phyloP scores from a whole-genome alignment of 2,113 vertebrate genomes.

The Oreochromis tanganicae region DNA sequence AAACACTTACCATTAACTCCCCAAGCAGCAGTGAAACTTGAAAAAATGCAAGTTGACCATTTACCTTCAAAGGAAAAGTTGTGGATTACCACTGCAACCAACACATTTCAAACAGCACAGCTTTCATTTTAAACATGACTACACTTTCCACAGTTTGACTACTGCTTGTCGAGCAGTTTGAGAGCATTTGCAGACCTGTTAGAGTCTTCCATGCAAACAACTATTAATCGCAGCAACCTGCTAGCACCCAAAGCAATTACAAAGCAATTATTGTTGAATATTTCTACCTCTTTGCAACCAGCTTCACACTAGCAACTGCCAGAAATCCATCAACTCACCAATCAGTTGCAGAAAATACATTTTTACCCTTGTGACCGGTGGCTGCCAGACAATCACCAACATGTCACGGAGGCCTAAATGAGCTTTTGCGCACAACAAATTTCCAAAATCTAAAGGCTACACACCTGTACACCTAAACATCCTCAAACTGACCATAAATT shows the following conservation, averaged over 20 bases:
- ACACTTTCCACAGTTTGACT: not conserved
- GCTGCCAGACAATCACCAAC: not conserved
- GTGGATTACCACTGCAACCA: not conserved
- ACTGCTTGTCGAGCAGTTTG: not conserved
- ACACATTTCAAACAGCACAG: not conserved
- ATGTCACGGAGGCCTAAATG: not conserved
- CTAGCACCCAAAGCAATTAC: not conserved
- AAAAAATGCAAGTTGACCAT: not conserved
- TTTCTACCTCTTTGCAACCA: not conserved
- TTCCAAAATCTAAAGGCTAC: not conserved
- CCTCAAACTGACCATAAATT: not conserved
- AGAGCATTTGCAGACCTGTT: not conserved
- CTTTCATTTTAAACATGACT: not conserved
- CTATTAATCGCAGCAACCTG: not conserved
- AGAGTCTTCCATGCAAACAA: not conserved
- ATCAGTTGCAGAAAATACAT: not conserved
- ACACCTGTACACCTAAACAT: not conserved
- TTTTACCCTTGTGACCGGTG: not conserved
- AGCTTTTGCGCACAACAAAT: not conserved
- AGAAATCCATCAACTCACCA: not conserved
- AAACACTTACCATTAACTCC: not conserved
- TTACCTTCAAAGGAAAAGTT: not conserved
- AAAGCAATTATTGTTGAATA: not conserved
- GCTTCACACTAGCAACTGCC: not conserved
- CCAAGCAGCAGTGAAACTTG: not conserved